Conservation (phyloP, 2,113 vertebrate species). For the Chitala chitala region DNA sequence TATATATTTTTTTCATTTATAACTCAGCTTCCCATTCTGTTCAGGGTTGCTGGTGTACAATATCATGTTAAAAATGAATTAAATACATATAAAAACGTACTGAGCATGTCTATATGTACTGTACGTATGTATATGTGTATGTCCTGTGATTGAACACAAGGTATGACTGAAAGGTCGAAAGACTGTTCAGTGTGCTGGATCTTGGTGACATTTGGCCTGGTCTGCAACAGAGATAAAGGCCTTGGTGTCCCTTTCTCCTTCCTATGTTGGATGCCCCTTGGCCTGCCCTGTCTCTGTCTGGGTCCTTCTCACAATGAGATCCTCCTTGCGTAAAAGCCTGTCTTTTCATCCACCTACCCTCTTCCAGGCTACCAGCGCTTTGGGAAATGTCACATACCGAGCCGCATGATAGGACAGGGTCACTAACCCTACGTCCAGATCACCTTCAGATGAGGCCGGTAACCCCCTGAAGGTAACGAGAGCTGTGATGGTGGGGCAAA, state of each 20-base stretch:
- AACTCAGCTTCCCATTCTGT: too few relatives aligned
- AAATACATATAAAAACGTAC: too few relatives aligned
- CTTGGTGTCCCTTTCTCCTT: not conserved
- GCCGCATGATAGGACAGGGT: too few relatives aligned
- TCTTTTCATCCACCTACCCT: slow-evolving; percentile 28
- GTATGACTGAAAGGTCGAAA: too few relatives aligned
- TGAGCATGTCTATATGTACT: too few relatives aligned
- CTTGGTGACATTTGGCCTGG: not conserved
- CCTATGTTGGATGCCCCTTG: not conserved
- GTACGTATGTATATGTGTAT: too few relatives aligned
- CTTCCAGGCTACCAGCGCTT: slow-evolving; percentile 23
- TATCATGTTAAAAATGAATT: too few relatives aligned
- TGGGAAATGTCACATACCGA: slow-evolving; percentile 51
- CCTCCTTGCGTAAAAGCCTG: not conserved
- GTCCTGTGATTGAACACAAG: too few relatives aligned
- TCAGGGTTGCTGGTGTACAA: too few relatives aligned
- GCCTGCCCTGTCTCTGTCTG: not conserved
- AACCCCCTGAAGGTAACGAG: slow-evolving; percentile 36
- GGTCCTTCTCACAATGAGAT: not conserved
- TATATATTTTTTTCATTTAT: too few relatives aligned
- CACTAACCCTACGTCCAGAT: too few relatives aligned
- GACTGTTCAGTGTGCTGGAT: not conserved
- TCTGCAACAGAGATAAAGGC: not conserved
- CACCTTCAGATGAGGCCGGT: too few relatives aligned
- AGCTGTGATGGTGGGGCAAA: slow-evolving; percentile 17